phyloP scores from a whole-genome alignment of 2,888 invertebrate genomes.

The Lathronympha strigana region DNA sequence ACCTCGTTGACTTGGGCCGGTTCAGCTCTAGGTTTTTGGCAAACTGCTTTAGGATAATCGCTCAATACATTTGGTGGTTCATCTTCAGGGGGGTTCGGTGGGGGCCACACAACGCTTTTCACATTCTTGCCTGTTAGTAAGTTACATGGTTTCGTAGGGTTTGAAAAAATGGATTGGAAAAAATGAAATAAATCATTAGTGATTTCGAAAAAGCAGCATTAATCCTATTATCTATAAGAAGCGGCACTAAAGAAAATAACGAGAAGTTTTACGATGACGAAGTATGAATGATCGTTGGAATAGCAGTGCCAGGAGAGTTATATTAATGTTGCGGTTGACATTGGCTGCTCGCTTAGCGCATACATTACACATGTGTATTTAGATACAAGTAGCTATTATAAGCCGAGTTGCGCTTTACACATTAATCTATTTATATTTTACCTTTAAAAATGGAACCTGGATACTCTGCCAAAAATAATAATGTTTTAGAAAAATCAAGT shows the following conservation, averaged over 20 bases:
- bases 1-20: conserved; percentile 47
- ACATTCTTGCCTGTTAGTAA: conserved; percentile 76
- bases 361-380: conserved; percentile 54
- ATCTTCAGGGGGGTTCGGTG: conserved; percentile 75
- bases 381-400: conserved; percentile 65
- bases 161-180: conserved; percentile 59
- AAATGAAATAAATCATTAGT: conserved; percentile 75
- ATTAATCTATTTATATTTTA: conserved; percentile 70
- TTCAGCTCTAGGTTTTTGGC: conserved; percentile 49
- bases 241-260: conserved; percentile 48
- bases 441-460: conserved; percentile 82
- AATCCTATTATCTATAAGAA: conserved; percentile 38
- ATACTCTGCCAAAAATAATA: conserved; percentile 80
- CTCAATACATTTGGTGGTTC: conserved; percentile 59
- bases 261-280: conserved; percentile 54
- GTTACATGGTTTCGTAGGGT: conserved; percentile 55
- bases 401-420: conserved; percentile 65
- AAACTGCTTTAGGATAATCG: conserved; percentile 53
- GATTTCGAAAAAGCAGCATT: conserved; percentile 57
- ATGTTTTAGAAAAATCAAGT: conserved; percentile 49
- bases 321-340: conserved; percentile 63
- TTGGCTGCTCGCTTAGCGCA: conserved; percentile 68
- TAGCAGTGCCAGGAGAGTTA: conserved; percentile 67
- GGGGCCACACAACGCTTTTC: conserved; percentile 83
- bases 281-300: conserved; percentile 57